Percentiles rank a stretch among this genome's conserved stretches.
Evolutionary conservation across 2,797 vertebrate species (phyloP).

Genomic region (Gadopsis bispinosus): DNA sequence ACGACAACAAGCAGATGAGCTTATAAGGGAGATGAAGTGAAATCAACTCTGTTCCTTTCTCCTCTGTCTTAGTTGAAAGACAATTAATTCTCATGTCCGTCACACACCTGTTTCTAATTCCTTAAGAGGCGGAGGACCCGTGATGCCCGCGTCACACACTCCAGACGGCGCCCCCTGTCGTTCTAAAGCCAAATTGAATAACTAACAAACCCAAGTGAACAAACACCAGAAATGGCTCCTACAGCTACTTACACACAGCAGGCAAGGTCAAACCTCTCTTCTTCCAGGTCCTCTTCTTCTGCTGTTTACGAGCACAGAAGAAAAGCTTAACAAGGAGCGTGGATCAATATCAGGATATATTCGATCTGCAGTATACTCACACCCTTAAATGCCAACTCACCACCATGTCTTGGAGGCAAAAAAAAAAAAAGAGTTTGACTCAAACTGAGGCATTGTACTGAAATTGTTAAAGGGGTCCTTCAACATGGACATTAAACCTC

Average conservation of each 20-base stretch:
- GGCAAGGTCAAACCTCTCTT: not conserved
- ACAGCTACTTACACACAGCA: slow-evolving; percentile 14
- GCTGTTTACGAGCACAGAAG: not conserved
- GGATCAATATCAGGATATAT: not conserved
- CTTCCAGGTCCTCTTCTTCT: not conserved
- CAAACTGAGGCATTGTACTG: not conserved
- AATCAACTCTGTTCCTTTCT: too few species aligned
- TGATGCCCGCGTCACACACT: too few species aligned
- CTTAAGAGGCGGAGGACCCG: too few species aligned
- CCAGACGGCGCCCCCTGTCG: too few species aligned
- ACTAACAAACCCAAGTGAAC: too few species aligned
- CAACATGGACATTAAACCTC: slow-evolving; percentile 14
- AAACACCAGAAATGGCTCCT: too few species aligned
- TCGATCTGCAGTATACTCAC: slow-evolving; percentile 4
- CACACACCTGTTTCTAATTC: too few species aligned
- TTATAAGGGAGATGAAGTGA: too few species aligned
- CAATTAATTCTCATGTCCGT: too few species aligned
- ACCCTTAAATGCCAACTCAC: not conserved
- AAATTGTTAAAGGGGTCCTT: not conserved
- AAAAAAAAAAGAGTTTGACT: not conserved
- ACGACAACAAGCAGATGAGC: too few species aligned
- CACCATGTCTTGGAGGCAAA: not conserved
- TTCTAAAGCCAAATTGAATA: too few species aligned
- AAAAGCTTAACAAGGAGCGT: not conserved
- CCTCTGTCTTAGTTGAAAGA: too few species aligned